Evolutionary conservation across 2,888 invertebrate species (phyloP).

Genomic region (Hemicrepidius hirtus): DNA sequence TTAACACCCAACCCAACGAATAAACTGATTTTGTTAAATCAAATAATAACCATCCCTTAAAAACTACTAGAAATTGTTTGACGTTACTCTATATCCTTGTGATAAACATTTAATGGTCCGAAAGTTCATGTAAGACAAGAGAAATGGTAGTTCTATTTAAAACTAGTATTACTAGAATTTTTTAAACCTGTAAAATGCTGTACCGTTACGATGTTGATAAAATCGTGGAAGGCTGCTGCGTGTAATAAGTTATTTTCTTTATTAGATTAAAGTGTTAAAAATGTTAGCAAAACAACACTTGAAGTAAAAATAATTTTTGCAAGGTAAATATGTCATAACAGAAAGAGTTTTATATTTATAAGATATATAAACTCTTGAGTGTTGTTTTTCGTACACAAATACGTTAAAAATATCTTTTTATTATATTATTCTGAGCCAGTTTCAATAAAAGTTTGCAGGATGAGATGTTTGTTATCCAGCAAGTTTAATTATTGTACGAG

Average conservation of each 20-base stretch:
- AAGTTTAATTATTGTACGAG: slow-evolving; percentile 22
- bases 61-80: no score
- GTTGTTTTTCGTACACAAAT: not conserved
- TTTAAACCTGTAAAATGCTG: slow-evolving; percentile 14
- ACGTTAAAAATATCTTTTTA: slow-evolving; percentile 17
- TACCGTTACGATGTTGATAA: slow-evolving; percentile 15
- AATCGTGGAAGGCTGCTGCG: slow-evolving; percentile 10
- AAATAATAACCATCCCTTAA: no score
- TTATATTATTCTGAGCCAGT: not conserved
- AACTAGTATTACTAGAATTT: not conserved
- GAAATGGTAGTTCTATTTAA: slow-evolving; percentile 1
- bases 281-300: not conserved
- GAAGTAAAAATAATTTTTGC: slow-evolving; percentile 31
- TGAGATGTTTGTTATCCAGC: slow-evolving; percentile 13
- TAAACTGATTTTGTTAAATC: no score
- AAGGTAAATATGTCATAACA: slow-evolving; percentile 42
- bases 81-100: no score
- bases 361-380: not conserved
- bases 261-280: slow-evolving; percentile 13
- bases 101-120: no score
- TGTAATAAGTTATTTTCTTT: slow-evolving; percentile 18
- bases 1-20: no score
- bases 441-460: slow-evolving; percentile 13
- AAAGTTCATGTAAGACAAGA: not conserved
- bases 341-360: slow-evolving; percentile 10